These are phyloP conservation scores for Mus spicilegus DNA, from an alignment of 2,113 vertebrate species.

Conservation along the genomic window DNA sequence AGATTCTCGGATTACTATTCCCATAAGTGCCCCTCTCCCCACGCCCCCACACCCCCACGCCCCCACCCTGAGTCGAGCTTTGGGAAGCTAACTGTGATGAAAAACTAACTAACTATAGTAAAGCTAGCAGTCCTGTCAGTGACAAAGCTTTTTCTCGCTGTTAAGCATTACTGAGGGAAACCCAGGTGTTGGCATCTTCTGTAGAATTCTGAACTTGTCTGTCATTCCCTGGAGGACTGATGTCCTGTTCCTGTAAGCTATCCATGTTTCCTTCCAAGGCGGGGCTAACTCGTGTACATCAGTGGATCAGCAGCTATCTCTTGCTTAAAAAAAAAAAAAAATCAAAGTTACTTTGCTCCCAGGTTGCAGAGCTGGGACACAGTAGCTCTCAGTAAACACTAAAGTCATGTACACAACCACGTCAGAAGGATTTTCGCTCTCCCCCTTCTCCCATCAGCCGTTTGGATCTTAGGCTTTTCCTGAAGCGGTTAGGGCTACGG, in stretches of 20 bases:
- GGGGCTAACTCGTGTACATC: background rate
- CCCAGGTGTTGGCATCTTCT: background rate
- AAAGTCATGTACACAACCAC: background rate
- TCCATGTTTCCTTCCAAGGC: background rate
- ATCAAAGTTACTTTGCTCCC: background rate
- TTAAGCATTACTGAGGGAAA: slow-evolving; percentile 30
- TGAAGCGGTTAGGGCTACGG: background rate
- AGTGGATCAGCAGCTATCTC: background rate
- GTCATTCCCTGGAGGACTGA: background rate
- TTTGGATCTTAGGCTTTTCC: slow-evolving; percentile 10
- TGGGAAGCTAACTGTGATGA: background rate
- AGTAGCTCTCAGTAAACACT: background rate
- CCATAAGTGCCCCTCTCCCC: background rate
- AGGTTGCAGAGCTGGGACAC: background rate
- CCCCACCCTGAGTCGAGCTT: background rate
- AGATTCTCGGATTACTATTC: slow-evolving; percentile 31
- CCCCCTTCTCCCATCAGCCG: background rate
- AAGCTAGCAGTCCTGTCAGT: background rate
- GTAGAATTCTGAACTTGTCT: background rate
- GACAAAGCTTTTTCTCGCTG: background rate
- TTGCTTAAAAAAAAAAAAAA: background rate
- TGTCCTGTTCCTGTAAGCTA: background rate
- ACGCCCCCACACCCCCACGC: too few relatives aligned
- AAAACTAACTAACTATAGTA: slow-evolving; percentile 22
- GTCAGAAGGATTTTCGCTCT: background rate